Evolutionary conservation across 1,140 invertebrate species (phyloP), one percentile per base, ranked within the genome.

Genomic region (Procambarus virginalis): DNA sequence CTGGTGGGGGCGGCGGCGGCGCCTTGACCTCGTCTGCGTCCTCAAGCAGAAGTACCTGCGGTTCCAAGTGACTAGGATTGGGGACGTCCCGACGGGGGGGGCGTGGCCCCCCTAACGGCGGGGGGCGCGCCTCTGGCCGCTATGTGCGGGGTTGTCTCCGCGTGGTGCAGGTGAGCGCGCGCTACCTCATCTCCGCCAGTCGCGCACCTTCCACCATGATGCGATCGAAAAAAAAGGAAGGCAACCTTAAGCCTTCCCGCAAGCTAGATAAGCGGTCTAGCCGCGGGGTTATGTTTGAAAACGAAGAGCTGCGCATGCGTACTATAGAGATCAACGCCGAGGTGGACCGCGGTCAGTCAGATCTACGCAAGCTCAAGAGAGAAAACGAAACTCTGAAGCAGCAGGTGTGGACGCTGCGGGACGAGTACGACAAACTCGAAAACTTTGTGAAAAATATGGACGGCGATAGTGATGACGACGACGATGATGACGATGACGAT

Each of bases 281-380:
- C 76, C 92, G 92, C n/a, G 92, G 92, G 79, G 89, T 92, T 70
- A 90, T 91, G 91, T 91, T 89, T 94, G 97, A 98, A 94, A 98
- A 98, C 95, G 97, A 98, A 94, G 97, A 98, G 93, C 95, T 98
- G n/a, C 95, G 97, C 92, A 94, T 98, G 93, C 96, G 97, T 91
- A 98, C 97, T 46, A 97, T 98, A 93, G 97, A 97, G 93, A 98
- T 98, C 93, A 98, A 97, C 94, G 97, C 97, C n/a, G 97, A 98
- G 94, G 97, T 98, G 49, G 97, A 98, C 94, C 96, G 96, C 97
- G 97, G 97, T 92, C 97, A 98, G 93, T 96, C 96, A 92, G 97
- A 98, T 93, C 97, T 98, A 86, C 97, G 97, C 93, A 97, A 98
- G 93, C 93, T 98, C 89, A 96, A 97, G 83, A 95, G 96, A 68